Conservation (phyloP, 2,113 vertebrate genomes). For the Buteo buteo region DNA sequence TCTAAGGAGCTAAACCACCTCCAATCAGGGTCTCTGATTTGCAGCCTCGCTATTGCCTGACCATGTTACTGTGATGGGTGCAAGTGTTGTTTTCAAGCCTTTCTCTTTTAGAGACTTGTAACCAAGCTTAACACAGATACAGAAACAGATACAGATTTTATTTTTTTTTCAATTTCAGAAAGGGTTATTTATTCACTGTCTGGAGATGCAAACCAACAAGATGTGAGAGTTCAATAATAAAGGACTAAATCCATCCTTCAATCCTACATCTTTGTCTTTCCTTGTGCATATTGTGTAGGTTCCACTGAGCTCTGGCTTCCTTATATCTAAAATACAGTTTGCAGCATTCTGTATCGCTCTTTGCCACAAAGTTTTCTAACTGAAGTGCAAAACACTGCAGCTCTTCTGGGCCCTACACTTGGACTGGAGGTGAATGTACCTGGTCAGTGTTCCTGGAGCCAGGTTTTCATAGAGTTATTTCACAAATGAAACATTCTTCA, state of each 20-base stretch:
- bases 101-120: neutral
- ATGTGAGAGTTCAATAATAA: neutral
- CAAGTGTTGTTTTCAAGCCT: neutral
- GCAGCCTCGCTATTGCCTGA: neutral
- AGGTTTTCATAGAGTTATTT: neutral
- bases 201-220: neutral
- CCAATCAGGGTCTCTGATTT: neutral
- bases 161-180: neutral
- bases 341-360: neutral
- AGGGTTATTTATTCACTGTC: neutral
- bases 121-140: neutral
- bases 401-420: neutral
- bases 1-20: neutral
- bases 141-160: neutral
- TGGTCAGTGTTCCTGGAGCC: neutral
- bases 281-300: neutral
- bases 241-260: neutral
- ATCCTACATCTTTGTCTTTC: neutral
- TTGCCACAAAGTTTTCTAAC: neutral
- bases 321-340: neutral
- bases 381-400: neutral
- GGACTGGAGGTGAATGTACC: neutral
- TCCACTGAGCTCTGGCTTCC: neutral
- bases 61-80: neutral
- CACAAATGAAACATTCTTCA: neutral